Evolutionary conservation across 2,888 invertebrate genomes (phyloP).

Genomic region (Diloba caeruleocephala): DNA sequence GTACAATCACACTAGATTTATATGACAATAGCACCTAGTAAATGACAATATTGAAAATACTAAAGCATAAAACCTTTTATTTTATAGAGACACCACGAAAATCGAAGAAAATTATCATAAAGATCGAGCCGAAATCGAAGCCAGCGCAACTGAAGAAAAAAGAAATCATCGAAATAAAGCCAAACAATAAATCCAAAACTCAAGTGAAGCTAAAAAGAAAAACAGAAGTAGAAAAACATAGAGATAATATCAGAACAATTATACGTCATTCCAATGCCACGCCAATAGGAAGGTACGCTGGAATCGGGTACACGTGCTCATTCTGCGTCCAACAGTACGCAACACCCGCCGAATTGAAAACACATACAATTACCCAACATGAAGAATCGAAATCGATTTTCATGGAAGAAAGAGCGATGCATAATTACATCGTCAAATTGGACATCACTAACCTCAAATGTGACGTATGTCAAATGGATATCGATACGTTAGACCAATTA

Average conservation of each 20-base stretch:
- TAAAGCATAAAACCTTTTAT: slow-evolving; percentile 8
- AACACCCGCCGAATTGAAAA: slow-evolving; percentile 67
- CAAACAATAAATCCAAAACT: not conserved
- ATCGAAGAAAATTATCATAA: slow-evolving; percentile 17
- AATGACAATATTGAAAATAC: not conserved
- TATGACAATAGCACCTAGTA: too few species aligned
- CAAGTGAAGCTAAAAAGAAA: slow-evolving; percentile 31
- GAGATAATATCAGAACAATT: slow-evolving; percentile 69
- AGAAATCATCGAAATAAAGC: slow-evolving; percentile 29
- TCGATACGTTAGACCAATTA: slow-evolving; percentile 54
- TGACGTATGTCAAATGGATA: slow-evolving; percentile 55
- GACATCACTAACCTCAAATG: slow-evolving; percentile 69
- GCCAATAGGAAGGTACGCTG: slow-evolving; percentile 70
- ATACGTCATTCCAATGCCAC: slow-evolving; percentile 75
- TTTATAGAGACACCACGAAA: slow-evolving; percentile 38
- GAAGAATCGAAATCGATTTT: slow-evolving; percentile 61
- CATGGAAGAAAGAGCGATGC: slow-evolving; percentile 60
- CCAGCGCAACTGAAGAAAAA: slow-evolving; percentile 19
- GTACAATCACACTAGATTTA: too few species aligned
- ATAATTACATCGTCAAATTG: slow-evolving; percentile 64
- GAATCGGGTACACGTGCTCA: slow-evolving; percentile 71
- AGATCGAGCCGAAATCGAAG: slow-evolving; percentile 1
- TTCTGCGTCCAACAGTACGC: slow-evolving; percentile 70
- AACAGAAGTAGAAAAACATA: slow-evolving; percentile 60
- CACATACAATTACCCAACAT: slow-evolving; percentile 66